Evolutionary conservation across 2,888 invertebrate genomes (phyloP).

Genomic region (Heliothis peltigera): DNA sequence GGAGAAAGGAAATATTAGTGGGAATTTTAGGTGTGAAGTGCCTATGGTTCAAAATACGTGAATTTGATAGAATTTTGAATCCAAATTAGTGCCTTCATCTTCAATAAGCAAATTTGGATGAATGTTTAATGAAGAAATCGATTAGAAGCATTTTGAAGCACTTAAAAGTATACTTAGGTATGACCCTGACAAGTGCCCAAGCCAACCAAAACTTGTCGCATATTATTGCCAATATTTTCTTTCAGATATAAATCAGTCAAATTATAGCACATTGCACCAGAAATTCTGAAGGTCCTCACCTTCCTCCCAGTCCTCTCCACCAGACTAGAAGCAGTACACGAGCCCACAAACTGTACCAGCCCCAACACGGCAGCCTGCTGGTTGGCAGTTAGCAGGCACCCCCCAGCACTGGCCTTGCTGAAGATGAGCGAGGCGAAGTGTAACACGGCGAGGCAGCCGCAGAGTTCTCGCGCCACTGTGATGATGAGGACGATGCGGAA

Average conservation of each 20-base stretch:
- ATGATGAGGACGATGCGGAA: slow-evolving; percentile 88
- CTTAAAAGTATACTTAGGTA: no score
- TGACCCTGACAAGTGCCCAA: no score
- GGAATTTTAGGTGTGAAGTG: no score
- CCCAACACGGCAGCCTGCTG: slow-evolving; percentile 83
- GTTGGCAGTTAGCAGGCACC: slow-evolving; percentile 79
- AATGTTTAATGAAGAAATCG: no score
- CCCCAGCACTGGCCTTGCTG: slow-evolving; percentile 73
- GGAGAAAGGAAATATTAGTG: background rate
- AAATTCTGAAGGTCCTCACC: slow-evolving; percentile 62
- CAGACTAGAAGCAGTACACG: slow-evolving; percentile 80
- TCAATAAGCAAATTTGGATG: background rate
- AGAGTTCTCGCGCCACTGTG: slow-evolving; percentile 82
- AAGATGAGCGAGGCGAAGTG: slow-evolving; percentile 88
- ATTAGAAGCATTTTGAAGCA: no score
- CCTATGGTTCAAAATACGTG: background rate
- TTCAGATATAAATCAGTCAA: no score
- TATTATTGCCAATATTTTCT: no score
- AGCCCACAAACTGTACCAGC: slow-evolving; percentile 81
- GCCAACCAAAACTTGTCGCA: no score
- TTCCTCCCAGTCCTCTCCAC: slow-evolving; percentile 85
- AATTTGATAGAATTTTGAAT: no score
- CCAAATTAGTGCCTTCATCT: background rate
- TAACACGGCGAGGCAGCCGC: slow-evolving; percentile 85
- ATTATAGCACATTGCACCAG: no score